Conservation (phyloP, 2,888 invertebrate species). For the Lathronympha strigana region DNA sequence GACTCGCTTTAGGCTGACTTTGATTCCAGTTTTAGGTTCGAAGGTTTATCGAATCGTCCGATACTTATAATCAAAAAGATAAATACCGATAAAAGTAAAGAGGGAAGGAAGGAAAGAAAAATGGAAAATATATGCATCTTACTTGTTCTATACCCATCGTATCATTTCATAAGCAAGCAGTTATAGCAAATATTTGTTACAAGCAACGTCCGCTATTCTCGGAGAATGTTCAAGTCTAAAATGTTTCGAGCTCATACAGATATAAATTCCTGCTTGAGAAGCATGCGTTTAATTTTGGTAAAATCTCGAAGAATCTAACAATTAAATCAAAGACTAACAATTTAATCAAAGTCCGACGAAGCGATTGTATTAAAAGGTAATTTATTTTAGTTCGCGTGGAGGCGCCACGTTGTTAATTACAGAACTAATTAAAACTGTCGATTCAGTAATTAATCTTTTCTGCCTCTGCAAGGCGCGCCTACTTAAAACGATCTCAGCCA, state of each 20-base stretch:
- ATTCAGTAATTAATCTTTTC: conserved; percentile 78
- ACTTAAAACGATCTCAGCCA: conserved; percentile 46
- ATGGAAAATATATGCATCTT: neutral
- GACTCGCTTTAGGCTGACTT: too few species aligned
- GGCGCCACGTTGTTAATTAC: conserved; percentile 77
- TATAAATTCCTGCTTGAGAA: conserved; percentile 38
- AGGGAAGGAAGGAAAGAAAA: neutral
- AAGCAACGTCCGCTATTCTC: conserved; percentile 24
- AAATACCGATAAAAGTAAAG: neutral
- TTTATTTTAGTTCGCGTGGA: conserved; percentile 76
- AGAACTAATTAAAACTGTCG: conserved; percentile 82
- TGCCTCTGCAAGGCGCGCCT: conserved; percentile 49
- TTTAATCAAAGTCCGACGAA: conserved; percentile 63
- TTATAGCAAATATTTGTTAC: conserved; percentile 26
- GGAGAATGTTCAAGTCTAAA: conserved; percentile 25
- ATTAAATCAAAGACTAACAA: conserved; percentile 51
- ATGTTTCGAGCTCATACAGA: conserved; percentile 33
- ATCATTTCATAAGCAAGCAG: neutral
- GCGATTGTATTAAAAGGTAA: conserved; percentile 80
- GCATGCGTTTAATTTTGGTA: conserved; percentile 39
- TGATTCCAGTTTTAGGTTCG: too few species aligned
- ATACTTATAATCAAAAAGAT: neutral
- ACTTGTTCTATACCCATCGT: neutral
- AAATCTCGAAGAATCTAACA: conserved; percentile 36
- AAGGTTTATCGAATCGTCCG: too few species aligned